These are phyloP conservation scores for Sebastes glaucus DNA, from an alignment of 2,797 vertebrate species.

Conservation along the genomic window DNA sequence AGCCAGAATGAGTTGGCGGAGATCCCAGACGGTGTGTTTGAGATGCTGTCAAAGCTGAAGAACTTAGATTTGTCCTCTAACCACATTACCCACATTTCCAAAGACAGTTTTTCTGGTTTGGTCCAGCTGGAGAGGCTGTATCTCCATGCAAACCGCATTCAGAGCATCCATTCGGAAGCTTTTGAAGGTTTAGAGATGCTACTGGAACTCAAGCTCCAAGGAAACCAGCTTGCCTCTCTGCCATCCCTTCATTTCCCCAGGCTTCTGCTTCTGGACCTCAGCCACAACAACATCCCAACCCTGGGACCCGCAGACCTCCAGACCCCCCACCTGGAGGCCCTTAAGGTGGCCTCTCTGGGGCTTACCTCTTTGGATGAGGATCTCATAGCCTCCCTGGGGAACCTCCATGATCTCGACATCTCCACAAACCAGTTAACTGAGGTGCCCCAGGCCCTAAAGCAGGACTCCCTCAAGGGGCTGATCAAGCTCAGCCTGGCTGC, in stretches of 20 bases:
- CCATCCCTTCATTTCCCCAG: slow-evolving; percentile 85
- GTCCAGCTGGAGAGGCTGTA: slow-evolving; percentile 92
- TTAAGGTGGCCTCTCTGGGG: slow-evolving; percentile 87
- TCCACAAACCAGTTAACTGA: slow-evolving; percentile 89
- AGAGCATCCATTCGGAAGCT: slow-evolving; percentile 88
- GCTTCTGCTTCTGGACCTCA: slow-evolving; percentile 93
- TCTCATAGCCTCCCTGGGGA: slow-evolving; percentile 85
- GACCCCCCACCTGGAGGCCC: slow-evolving; percentile 87
- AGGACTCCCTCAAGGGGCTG: slow-evolving; percentile 83
- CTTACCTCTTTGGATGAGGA: slow-evolving; percentile 85
- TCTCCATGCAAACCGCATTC: slow-evolving; percentile 90
- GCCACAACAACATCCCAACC: slow-evolving; percentile 85
- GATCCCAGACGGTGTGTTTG: slow-evolving; percentile 89
- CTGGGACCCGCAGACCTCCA: slow-evolving; percentile 82
- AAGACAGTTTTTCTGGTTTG: slow-evolving; percentile 91
- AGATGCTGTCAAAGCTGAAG: slow-evolving; percentile 85
- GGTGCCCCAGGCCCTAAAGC: slow-evolving; percentile 81
- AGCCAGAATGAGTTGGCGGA: slow-evolving; percentile 91
- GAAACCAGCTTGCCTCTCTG: slow-evolving; percentile 86
- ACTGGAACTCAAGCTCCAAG: slow-evolving; percentile 94
- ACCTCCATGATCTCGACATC: slow-evolving; percentile 92
- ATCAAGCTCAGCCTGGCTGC: slow-evolving; percentile 88
- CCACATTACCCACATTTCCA: slow-evolving; percentile 88
- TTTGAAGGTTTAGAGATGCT: slow-evolving; percentile 88
- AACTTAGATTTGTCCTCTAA: slow-evolving; percentile 95